Conservation (phyloP, 2,888 invertebrate species). For the Yponomeuta evonymella region DNA sequence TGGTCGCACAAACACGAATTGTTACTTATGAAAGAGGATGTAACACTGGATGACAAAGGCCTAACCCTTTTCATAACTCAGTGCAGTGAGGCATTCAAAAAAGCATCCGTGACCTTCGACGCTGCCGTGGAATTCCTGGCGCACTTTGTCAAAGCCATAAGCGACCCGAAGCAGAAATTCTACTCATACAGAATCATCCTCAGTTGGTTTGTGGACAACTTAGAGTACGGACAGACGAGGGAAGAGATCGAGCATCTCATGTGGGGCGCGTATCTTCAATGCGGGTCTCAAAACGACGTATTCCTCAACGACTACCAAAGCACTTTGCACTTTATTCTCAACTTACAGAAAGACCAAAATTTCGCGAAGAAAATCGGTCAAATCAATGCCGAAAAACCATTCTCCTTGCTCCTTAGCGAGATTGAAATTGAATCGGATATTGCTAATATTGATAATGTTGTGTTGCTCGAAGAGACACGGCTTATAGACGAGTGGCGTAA, state of each 20-base stretch:
- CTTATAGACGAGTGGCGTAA: conserved; percentile 60
- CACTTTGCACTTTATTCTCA: conserved; percentile 53
- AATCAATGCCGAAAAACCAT: conserved; percentile 48
- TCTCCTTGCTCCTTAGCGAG: conserved; percentile 53
- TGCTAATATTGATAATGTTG: conserved; percentile 56
- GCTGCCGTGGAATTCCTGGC: conserved; percentile 80
- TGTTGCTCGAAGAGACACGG: conserved; percentile 53
- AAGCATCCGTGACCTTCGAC: conserved; percentile 76
- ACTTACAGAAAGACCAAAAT: conserved; percentile 51
- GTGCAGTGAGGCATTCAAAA: conserved; percentile 78
- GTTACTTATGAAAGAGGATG: conserved; percentile 42
- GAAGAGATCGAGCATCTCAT: conserved; percentile 65
- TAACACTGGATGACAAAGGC: conserved; percentile 46
- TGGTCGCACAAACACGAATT: conserved; percentile 71
- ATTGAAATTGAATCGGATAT: conserved; percentile 66
- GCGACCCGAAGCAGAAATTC: conserved; percentile 65
- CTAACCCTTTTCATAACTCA: conserved; percentile 72
- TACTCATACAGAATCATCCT: conserved; percentile 64
- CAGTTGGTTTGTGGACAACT: conserved; percentile 65
- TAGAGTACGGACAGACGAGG: conserved; percentile 52
- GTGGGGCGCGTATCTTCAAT: conserved; percentile 63
- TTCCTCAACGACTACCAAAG: conserved; percentile 52
- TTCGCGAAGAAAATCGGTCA: conserved; percentile 46
- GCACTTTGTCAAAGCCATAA: conserved; percentile 69
- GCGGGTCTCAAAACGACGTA: conserved; percentile 39